These are phyloP conservation scores for Rhabdomys dilectus DNA, from an alignment of 2,113 vertebrate species.

Conservation along the genomic window DNA sequence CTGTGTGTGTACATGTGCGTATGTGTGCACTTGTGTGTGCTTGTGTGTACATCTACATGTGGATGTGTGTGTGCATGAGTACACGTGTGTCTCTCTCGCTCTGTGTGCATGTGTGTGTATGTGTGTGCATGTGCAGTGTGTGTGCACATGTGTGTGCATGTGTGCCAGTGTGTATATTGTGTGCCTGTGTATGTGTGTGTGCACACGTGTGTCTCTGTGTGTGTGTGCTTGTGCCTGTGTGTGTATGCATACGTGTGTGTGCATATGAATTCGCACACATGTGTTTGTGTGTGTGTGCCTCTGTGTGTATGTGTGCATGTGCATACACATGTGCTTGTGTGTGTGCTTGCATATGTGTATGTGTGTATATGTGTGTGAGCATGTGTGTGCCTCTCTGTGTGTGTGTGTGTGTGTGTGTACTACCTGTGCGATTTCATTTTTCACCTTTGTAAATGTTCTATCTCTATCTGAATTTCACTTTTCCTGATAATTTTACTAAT, in stretches of 20 bases:
- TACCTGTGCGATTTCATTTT: not conserved
- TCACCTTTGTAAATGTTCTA: constrained; percentile 4
- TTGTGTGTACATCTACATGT: not conserved
- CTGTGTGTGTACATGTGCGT: too few relatives aligned
- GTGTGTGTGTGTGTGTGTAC: not conserved
- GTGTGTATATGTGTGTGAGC: not conserved
- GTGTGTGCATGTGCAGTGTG: accelerated
- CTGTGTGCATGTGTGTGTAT: not conserved
- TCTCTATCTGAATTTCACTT: constrained; percentile 31
- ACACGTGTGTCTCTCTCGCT: not conserved
- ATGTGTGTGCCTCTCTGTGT: not conserved
- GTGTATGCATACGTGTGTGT: not conserved
- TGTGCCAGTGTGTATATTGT: not conserved
- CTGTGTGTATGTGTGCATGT: not conserved
- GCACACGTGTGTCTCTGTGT: too few relatives aligned
- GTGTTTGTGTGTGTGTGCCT: accelerated
- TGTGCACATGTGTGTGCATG: accelerated
- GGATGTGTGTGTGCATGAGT: too few relatives aligned
- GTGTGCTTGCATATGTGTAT: not conserved
- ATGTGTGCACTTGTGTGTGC: too few relatives aligned
- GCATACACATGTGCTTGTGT: accelerated
- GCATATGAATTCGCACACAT: too few relatives aligned
- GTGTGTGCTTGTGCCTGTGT: too few relatives aligned
- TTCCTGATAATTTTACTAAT: constrained; percentile 57
- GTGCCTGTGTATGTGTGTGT: not conserved